These are phyloP conservation scores for Euschistus heros DNA, from an alignment of 1,140 invertebrate species.

Conservation along the genomic window DNA sequence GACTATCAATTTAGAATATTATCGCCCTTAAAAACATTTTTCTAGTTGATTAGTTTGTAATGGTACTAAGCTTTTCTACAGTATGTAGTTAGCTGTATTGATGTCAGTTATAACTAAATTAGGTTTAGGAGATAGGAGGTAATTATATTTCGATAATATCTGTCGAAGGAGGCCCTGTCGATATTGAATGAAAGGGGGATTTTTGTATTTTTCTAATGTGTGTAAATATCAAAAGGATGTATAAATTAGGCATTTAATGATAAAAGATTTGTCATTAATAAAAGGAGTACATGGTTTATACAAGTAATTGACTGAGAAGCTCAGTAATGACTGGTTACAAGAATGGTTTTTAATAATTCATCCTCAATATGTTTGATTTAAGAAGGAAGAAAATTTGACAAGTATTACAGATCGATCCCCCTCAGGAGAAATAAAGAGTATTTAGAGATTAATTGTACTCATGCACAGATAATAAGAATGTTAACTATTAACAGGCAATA, in stretches of 20 bases:
- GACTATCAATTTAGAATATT: neutral
- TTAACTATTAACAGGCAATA: too few relatives aligned
- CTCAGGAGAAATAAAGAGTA: too few relatives aligned
- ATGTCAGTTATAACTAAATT: neutral
- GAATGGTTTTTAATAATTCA: too few relatives aligned
- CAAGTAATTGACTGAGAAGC: too few relatives aligned
- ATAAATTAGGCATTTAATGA: neutral
- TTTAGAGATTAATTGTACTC: too few relatives aligned
- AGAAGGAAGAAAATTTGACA: too few relatives aligned
- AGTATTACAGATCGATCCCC: too few relatives aligned
- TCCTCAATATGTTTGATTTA: too few relatives aligned
- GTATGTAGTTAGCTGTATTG: neutral
- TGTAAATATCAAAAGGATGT: conserved; percentile 3
- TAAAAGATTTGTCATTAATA: neutral
- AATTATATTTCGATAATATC: neutral
- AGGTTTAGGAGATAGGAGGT: conserved; percentile 2
- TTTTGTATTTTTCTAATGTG: conserved; percentile 6
- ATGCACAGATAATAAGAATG: too few relatives aligned
- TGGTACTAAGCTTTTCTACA: neutral
- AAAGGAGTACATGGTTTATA: too few relatives aligned
- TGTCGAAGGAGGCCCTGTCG: neutral
- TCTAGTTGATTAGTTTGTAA: neutral
- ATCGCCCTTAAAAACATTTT: neutral
- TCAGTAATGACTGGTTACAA: too few relatives aligned
- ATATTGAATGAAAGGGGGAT: conserved; percentile 3